A percentile compares a stretch with the other conserved stretches of the same genome.
phyloP scores from a whole-genome alignment of 1,140 invertebrate species.

The Ips nitidus region DNA sequence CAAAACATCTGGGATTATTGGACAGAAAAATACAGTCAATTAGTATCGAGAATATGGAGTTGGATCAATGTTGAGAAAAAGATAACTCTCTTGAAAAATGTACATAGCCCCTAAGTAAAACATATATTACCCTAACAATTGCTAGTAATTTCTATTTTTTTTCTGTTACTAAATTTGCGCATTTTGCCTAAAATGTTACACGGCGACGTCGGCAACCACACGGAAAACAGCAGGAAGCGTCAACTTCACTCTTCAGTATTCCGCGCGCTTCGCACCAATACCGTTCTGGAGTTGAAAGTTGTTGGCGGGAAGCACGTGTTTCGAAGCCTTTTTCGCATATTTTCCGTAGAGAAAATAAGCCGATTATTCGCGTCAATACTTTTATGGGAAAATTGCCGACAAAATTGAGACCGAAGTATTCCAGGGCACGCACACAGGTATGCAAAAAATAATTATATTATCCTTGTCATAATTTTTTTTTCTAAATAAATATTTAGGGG shows the following conservation, averaged over 20 bases:
- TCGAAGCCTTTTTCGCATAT: background rate
- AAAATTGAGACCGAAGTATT: background rate
- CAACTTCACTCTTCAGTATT: background rate
- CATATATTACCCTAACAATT: too few relatives aligned
- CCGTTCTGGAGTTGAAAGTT: background rate
- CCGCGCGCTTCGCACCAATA: background rate
- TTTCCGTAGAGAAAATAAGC: background rate
- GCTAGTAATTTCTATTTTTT: too few relatives aligned
- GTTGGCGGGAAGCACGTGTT: constrained; percentile 1
- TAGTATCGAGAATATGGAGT: too few relatives aligned
- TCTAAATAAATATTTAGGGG: background rate
- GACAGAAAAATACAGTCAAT: too few relatives aligned
- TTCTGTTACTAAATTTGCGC: too few relatives aligned
- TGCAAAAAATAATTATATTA: background rate
- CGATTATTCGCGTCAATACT: background rate
- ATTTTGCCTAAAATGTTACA: too few relatives aligned
- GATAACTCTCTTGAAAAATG: too few relatives aligned
- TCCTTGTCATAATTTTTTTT: background rate
- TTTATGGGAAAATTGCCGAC: background rate
- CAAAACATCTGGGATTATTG: too few relatives aligned
- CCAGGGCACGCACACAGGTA: background rate
- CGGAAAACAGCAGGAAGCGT: constrained; percentile 1
- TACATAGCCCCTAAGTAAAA: too few relatives aligned
- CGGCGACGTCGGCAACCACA: background rate
- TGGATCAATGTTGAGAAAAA: too few relatives aligned